Conservation (phyloP, 2,113 vertebrate genomes). For the Ranitomeya imitator region DNA sequence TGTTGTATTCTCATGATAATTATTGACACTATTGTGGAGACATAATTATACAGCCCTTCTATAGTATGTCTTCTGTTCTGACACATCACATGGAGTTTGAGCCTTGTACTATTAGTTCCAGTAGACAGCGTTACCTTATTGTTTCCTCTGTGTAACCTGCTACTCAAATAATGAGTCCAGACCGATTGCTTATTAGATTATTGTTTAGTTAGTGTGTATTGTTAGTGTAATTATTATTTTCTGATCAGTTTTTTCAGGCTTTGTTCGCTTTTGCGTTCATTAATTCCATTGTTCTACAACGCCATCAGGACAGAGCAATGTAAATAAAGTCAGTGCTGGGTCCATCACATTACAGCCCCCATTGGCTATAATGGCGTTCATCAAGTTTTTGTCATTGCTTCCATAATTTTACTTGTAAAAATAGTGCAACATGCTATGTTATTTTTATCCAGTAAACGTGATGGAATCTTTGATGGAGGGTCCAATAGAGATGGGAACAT, state of each 20-base stretch:
- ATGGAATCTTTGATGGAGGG: too few relatives aligned
- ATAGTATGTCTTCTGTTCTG: neutral
- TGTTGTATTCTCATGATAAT: neutral
- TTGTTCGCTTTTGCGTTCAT: too few relatives aligned
- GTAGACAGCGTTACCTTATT: neutral
- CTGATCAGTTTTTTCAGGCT: neutral
- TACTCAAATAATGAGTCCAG: neutral
- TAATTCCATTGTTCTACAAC: too few relatives aligned
- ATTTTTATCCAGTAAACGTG: too few relatives aligned
- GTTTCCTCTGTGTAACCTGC: neutral
- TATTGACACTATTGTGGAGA: neutral
- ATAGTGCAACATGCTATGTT: too few relatives aligned
- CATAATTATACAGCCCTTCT: neutral
- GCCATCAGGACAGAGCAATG: too few relatives aligned
- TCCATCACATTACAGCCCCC: too few relatives aligned
- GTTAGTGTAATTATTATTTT: neutral
- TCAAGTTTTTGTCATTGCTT: too few relatives aligned
- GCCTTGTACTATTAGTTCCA: neutral
- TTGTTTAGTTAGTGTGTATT: neutral
- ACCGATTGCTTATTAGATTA: neutral
- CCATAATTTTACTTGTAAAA: too few relatives aligned
- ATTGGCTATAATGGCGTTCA: too few relatives aligned
- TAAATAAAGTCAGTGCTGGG: too few relatives aligned
- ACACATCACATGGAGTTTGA: constrained; percentile 1
- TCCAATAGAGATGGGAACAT: too few relatives aligned